Base-by-base conservation (phyloP, 2,113 vertebrate species). In the Euleptes europaea region DNA sequence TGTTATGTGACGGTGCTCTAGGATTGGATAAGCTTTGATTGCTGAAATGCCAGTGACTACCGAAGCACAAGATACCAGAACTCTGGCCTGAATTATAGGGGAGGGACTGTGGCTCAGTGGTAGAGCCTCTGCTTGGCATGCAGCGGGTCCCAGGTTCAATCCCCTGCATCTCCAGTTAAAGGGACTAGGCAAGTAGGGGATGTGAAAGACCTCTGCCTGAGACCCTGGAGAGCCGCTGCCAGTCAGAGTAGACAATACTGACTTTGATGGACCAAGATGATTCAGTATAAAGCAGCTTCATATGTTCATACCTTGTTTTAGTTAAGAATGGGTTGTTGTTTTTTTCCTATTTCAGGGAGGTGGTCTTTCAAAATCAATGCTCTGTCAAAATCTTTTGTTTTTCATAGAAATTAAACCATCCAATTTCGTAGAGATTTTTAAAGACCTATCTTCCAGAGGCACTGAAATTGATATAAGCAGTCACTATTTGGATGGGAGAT, bases 381-480 rank as follows among this genome's bases (percentile, higher is more conserved):
- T 91, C 40, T 86, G 75, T 89, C 65, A 93, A 94, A 92, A 90
- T 90, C 54, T 65, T 7, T 77, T 78, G 28, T 66, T 93, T 95
- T 84, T 14, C 88, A 5, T 23, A 77, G 3, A 93, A 93, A 78
- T 89, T 86, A 44, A 51, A 14, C 49, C 6, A 51, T 80, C 84
- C 84, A 9, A 88, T 88, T 92, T 90, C 82, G 54, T 86, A 44
- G 1, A 44, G 85, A 92, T 76, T 80, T 70, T 70, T 86, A 38
- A 63, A 23, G 40, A 67, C 88, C 42, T 81, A 31, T 76, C 91
- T 91, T 87, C 86, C 86, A 51, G 74, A 26, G 85, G 1, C 69
- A 73, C 28, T 84, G 23, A 42, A 5, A 86, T 71, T 87, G 51
- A 1, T 70, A 76, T 89, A 15, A 69, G 38, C n/a, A 76, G 85